These are phyloP conservation scores for Endomychus coccineus DNA, from an alignment of 2,888 invertebrate genomes.

Conservation along the genomic window DNA sequence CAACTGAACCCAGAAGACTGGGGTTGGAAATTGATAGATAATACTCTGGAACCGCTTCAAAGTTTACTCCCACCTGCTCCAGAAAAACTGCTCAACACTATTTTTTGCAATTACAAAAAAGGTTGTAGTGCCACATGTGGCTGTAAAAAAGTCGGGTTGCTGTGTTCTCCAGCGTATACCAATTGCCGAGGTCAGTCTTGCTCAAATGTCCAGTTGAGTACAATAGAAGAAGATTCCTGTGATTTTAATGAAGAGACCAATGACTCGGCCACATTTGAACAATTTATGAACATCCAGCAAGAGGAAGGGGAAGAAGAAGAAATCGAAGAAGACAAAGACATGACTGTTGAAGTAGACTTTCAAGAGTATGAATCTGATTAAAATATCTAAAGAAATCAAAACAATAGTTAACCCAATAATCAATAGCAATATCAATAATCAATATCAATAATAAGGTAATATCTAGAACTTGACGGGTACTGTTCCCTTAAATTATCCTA, in stretches of 20 bases:
- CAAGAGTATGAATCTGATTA: no score
- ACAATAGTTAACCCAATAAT: no score
- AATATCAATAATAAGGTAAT: no score
- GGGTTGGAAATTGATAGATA: slow-evolving; percentile 27
- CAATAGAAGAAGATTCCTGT: slow-evolving; percentile 9
- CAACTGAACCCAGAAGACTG: slow-evolving; percentile 24
- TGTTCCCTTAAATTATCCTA: no score
- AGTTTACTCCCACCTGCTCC: slow-evolving; percentile 12
- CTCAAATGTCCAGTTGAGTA: slow-evolving; percentile 11
- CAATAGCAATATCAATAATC: no score
- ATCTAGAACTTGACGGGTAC: no score
- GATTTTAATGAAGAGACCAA: slow-evolving; percentile 11
- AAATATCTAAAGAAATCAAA: no score
- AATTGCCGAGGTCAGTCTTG: slow-evolving; percentile 13
- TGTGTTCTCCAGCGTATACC: slow-evolving; percentile 13
- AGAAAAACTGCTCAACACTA: slow-evolving; percentile 14
- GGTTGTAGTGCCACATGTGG: slow-evolving; percentile 14
- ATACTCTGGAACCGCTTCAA: slow-evolving; percentile 12
- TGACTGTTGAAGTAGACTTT: no score
- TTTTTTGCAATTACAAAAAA: slow-evolving; percentile 14
- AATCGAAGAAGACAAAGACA: no score
- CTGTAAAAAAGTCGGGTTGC: slow-evolving; percentile 13
- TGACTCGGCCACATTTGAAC: slow-evolving; percentile 7
- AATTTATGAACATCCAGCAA: slow-evolving; percentile 46
- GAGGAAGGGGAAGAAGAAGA: slow-evolving; percentile 38